Conservation (phyloP, 2,888 invertebrate genomes). For the Nomada fucata region DNA sequence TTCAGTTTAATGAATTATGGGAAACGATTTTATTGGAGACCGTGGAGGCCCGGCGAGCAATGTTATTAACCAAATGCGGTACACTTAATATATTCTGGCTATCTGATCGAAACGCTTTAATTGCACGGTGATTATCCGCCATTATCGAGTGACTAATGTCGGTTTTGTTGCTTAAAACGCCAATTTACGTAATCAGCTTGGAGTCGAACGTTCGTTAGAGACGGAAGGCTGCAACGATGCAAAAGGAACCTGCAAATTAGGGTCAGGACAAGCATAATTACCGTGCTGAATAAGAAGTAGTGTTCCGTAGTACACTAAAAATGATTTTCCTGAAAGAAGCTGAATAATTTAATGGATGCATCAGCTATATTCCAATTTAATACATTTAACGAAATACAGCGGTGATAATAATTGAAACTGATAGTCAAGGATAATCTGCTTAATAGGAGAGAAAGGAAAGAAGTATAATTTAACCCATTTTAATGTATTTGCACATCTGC, state of each 20-base stretch:
- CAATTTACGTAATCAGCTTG: slow-evolving; percentile 46
- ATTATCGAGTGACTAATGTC: slow-evolving; percentile 62
- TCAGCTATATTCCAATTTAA: too few species aligned
- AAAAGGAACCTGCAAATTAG: slow-evolving; percentile 36
- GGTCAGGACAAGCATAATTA: slow-evolving; percentile 26
- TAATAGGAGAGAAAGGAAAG: too few species aligned
- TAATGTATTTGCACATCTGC: not conserved
- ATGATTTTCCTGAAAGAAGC: not conserved
- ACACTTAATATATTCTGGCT: slow-evolving; percentile 23
- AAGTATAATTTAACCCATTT: not conserved
- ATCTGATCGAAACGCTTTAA: slow-evolving; percentile 57
- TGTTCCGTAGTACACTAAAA: not conserved
- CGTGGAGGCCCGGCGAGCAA: not conserved
- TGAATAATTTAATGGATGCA: too few species aligned
- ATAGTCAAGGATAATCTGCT: too few species aligned
- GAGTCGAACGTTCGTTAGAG: slow-evolving; percentile 28
- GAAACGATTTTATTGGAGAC: not conserved
- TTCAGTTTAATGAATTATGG: too few species aligned
- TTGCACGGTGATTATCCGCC: slow-evolving; percentile 52
- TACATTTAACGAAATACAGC: too few species aligned
- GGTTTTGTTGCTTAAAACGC: slow-evolving; percentile 51
- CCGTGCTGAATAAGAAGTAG: slow-evolving; percentile 17
- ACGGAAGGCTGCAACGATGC: slow-evolving; percentile 29
- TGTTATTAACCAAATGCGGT: slow-evolving; percentile 20
- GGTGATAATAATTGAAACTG: too few species aligned